phyloP scores from a whole-genome alignment of 2,113 vertebrate genomes.

The Rissa tridactyla region DNA sequence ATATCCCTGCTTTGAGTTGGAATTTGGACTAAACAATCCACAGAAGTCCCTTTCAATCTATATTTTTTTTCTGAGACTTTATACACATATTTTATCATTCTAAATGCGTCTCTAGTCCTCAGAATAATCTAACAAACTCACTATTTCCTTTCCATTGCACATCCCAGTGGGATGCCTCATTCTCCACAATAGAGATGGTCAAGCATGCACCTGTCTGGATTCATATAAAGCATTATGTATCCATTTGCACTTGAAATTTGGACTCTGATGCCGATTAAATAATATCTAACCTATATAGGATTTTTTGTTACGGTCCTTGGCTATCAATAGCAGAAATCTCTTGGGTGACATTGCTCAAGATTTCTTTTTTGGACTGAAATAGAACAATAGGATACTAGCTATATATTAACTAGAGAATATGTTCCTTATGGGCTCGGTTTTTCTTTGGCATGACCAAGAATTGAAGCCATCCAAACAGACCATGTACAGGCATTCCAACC shows the following conservation, averaged over 20 bases:
- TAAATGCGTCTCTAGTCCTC: neutral
- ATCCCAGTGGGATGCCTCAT: neutral
- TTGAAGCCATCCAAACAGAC: neutral
- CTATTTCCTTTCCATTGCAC: neutral
- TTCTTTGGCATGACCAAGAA: neutral
- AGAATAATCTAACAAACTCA: neutral
- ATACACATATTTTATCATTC: neutral
- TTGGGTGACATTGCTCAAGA: neutral
- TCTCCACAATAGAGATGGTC: neutral
- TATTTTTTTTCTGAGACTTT: neutral
- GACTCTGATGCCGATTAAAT: neutral
- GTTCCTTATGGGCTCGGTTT: neutral
- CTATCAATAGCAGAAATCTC: neutral
- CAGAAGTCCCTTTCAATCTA: neutral
- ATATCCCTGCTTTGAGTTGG: neutral
- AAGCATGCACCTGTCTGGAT: neutral
- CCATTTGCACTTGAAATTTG: neutral
- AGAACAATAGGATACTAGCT: neutral
- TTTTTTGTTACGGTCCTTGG: neutral
- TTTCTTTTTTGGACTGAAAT: neutral
- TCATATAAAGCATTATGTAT: neutral
- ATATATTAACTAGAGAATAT: neutral
- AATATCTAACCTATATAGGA: neutral
- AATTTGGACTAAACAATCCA: neutral
- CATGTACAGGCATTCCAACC: neutral